Percentiles rank a stretch among this genome's conserved stretches.
phyloP scores from a whole-genome alignment of 2,797 vertebrate genomes.

The Macroramphosus scolopax region DNA sequence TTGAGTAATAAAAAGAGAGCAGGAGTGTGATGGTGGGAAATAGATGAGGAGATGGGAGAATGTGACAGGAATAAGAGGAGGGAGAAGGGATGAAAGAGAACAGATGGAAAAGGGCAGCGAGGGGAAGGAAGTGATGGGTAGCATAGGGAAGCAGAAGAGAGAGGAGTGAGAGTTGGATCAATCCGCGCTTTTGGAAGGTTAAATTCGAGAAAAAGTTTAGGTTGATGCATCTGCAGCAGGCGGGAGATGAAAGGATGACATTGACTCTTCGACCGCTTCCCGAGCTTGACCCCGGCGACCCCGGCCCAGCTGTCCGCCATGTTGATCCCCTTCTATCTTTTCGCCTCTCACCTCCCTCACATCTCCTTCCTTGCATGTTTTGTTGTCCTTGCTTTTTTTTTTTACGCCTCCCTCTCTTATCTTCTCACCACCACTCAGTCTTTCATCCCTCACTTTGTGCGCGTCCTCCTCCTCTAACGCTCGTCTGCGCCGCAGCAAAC shows the following conservation, averaged over 20 bases:
- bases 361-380: constrained; percentile 40
- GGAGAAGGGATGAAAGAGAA: constrained; percentile 43
- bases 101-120: constrained; percentile 64
- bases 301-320: constrained; percentile 57
- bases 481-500: constrained; percentile 25
- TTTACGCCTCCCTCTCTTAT: constrained; percentile 24
- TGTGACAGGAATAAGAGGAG: constrained; percentile 55
- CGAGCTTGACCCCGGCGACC: constrained; percentile 8
- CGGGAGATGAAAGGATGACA: constrained; percentile 67
- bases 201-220: constrained; percentile 54
- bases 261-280: constrained; percentile 34
- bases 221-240: constrained; percentile 41
- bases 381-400: constrained; percentile 50
- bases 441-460: constrained; percentile 39
- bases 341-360: constrained; percentile 26
- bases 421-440: constrained; percentile 18
- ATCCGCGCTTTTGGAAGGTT: constrained; percentile 59
- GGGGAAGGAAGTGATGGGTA: constrained; percentile 41
- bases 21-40: constrained; percentile 35
- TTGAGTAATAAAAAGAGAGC: constrained; percentile 43
- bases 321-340: constrained; percentile 44
- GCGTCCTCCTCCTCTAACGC: constrained; percentile 23
- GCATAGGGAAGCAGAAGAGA: constrained; percentile 21
- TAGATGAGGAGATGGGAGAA: constrained; percentile 40
- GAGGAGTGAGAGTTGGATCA: constrained; percentile 52